Base-by-base conservation (phyloP, 2,888 invertebrate genomes). In the Lasioglossum calceatum region DNA sequence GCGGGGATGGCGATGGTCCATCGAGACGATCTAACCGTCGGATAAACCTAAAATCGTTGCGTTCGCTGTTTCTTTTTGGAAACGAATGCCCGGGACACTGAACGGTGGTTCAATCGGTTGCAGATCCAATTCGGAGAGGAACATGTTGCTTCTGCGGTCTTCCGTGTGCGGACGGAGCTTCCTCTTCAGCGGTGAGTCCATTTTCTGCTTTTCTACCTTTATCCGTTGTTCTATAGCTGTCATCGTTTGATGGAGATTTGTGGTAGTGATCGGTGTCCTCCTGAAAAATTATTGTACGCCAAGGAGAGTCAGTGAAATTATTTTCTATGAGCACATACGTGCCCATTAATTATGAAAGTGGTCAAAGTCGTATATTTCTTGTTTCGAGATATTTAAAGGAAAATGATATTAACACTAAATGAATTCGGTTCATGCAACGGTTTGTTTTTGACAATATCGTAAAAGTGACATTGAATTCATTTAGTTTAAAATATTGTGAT, bases 171-270 rank as follows among this genome's bases (percentile, higher is more conserved):
- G 36, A 19, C 70, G 77, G 27, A 42, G 77, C 14, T 58, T 64
- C 32, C 7, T 87, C 36, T 70, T 82, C 7, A 32, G 67, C 12
- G 87, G 87, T 87, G 73, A 85, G 86, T 85, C 19, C 4, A 14
- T 50, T 42, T 54, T 50, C 1, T 12, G 8, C 1, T 42, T 23
- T 23, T 12, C 12, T 42, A 23, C 4, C n/a, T n/a, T 23, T n/a
- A n/a, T n/a, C 36, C 8, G 0, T 36, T 36, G 1, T 23, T 36
- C 5, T 5, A 5, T 10, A n/a, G 8, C 1, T 42, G 23, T 42
- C 1, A 3, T 8, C 19, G 10, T 36, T 64, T 12, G 4, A 1
- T 27, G 27, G 7, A 32, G 27, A 19, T 12, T n/a, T 8, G 58
- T n/a, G 10, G 10, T 12, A 4, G 61, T 27, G 61, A 61, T 61